These are phyloP conservation scores for Phalacrocorax brasilianus DNA, from an alignment of 2,113 vertebrate species.

Conservation along the genomic window DNA sequence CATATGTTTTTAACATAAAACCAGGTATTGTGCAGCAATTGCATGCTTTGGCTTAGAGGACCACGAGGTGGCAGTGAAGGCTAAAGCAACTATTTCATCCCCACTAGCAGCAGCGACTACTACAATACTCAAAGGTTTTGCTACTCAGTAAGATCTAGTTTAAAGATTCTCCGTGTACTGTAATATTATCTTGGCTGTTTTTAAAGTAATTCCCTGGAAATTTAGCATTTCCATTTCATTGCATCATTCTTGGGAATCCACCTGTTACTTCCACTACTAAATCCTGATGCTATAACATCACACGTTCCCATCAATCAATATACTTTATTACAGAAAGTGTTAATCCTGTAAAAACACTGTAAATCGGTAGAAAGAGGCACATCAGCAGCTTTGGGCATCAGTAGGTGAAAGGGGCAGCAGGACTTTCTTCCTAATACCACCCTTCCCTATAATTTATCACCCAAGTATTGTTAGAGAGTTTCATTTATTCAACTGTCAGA, in stretches of 20 bases:
- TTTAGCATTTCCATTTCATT: background rate
- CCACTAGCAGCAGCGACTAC: fast-evolving
- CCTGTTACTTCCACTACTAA: background rate
- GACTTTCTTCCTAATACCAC: background rate
- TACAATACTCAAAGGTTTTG: background rate
- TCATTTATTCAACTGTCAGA: background rate
- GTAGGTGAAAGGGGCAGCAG: background rate
- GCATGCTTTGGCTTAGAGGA: fast-evolving
- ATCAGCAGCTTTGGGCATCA: background rate
- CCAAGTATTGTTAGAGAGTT: background rate
- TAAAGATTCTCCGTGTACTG: background rate
- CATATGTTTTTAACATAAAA: fast-evolving
- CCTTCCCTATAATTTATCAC: background rate
- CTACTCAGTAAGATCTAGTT: background rate
- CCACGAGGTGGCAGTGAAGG: slow-evolving; percentile 56
- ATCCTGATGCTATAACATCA: background rate
- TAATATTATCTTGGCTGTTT: background rate
- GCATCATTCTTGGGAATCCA: background rate
- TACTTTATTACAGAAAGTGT: background rate
- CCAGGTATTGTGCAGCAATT: fast-evolving
- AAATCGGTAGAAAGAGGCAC: background rate
- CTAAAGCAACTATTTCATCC: background rate
- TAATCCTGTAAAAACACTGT: background rate
- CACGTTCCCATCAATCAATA: background rate
- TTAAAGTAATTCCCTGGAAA: background rate